Evolutionary conservation across 2,797 vertebrate genomes (phyloP).

Genomic region (Sebastes nivosus): DNA sequence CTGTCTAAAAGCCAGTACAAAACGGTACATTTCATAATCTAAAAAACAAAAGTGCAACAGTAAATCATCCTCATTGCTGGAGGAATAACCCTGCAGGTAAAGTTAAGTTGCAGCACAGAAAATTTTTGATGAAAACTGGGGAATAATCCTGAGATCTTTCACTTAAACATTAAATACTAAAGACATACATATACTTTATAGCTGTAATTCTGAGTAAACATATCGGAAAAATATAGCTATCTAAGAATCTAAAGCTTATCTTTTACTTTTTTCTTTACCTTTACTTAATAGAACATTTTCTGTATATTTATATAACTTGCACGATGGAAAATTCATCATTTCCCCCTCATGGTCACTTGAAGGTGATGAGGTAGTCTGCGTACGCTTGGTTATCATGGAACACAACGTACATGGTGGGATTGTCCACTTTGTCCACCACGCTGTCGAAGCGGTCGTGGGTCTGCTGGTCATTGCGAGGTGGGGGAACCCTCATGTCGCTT

Average conservation of each 20-base stretch:
- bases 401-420: slow-evolving; percentile 69
- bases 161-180: not conserved
- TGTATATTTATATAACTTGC: not conserved
- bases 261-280: not conserved
- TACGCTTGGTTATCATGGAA: slow-evolving; percentile 77
- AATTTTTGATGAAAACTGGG: not conserved
- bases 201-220: not conserved
- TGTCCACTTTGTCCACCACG: slow-evolving; percentile 42
- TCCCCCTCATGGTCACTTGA: slow-evolving; percentile 34
- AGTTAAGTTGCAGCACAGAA: not conserved
- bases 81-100: not conserved
- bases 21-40: not conserved
- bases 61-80: not conserved
- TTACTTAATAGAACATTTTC: not conserved
- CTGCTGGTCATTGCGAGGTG: not conserved
- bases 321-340: not conserved
- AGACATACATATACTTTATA: not conserved
- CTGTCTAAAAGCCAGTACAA: not conserved
- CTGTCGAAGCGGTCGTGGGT: slow-evolving; percentile 63
- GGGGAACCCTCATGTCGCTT: slow-evolving; percentile 45
- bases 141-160: not conserved
- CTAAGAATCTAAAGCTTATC: not conserved
- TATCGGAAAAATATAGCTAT: not conserved
- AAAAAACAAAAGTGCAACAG: not conserved
- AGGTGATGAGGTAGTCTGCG: slow-evolving; percentile 79